Evolutionary conservation across 2,888 invertebrate species (phyloP).

Genomic region (Lasioglossum villosulum): DNA sequence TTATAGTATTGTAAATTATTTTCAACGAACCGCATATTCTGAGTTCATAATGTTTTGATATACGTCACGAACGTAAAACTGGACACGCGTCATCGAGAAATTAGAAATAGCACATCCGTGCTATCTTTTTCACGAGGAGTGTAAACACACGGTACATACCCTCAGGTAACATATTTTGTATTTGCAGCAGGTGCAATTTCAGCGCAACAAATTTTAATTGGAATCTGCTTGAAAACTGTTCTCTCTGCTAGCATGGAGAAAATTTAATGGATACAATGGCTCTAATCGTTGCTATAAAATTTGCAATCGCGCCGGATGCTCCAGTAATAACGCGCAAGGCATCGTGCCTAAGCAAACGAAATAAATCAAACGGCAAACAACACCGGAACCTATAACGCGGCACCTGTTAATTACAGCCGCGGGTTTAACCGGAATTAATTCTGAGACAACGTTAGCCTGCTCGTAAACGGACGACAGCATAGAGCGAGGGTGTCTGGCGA

Average conservation of each 20-base stretch:
- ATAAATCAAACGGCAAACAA: slow-evolving; percentile 50
- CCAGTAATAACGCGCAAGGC: background rate
- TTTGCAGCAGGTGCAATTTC: background rate
- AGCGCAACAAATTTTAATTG: background rate
- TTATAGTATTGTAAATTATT: too few relatives aligned
- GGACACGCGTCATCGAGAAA: too few relatives aligned
- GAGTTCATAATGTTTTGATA: too few relatives aligned
- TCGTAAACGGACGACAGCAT: slow-evolving; percentile 22
- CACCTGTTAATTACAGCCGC: slow-evolving; percentile 46
- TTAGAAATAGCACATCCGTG: too few relatives aligned
- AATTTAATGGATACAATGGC: background rate
- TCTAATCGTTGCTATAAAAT: background rate
- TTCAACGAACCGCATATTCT: too few relatives aligned
- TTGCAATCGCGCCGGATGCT: background rate
- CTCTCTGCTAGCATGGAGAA: background rate
- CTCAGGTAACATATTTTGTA: background rate
- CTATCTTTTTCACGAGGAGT: too few relatives aligned
- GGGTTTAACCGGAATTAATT: slow-evolving; percentile 54
- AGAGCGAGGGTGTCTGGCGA: slow-evolving; percentile 31
- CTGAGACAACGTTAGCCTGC: slow-evolving; percentile 36
- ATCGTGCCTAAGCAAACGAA: slow-evolving; percentile 23
- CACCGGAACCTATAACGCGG: slow-evolving; percentile 27
- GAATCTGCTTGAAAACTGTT: background rate
- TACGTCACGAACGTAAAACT: too few relatives aligned
- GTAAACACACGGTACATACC: background rate